These are phyloP conservation scores for Chymomyza procnemis DNA, from an alignment of 2,888 invertebrate species.

Conservation along the genomic window DNA sequence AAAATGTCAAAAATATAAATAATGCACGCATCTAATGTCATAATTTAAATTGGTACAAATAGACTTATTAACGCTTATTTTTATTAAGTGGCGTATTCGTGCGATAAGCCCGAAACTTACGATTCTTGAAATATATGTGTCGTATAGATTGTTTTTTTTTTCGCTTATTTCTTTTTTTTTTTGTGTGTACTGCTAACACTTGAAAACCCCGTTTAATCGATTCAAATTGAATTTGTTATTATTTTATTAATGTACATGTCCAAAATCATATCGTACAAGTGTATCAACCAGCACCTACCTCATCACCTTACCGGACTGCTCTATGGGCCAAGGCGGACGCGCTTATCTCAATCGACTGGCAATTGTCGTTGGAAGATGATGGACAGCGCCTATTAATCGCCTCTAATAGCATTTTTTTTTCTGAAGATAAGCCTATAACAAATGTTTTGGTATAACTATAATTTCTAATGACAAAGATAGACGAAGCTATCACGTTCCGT, in stretches of 20 bases:
- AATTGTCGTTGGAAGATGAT: conserved; percentile 66
- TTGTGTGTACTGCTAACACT: conserved; percentile 25
- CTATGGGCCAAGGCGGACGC: conserved; percentile 25
- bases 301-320: background rate
- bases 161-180: no score
- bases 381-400: conserved; percentile 74
- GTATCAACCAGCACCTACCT: conserved; percentile 15
- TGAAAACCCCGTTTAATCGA: conserved; percentile 49
- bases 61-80: conserved; percentile 70
- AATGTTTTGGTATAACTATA: background rate
- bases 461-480: background rate
- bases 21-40: conserved; percentile 44
- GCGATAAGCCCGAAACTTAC: conserved; percentile 48
- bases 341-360: conserved; percentile 52
- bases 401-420: conserved; percentile 66
- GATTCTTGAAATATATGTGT: background rate
- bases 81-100: conserved; percentile 62
- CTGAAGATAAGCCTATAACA: conserved; percentile 51
- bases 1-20: conserved; percentile 24
- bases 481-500: background rate
- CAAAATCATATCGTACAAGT: background rate
- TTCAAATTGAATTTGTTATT: conserved; percentile 58
- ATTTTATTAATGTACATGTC: conserved; percentile 37
- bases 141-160: background rate
- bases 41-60: conserved; percentile 71